Conservation (phyloP, 2,888 invertebrate species). For the Geophilus truncorum region DNA sequence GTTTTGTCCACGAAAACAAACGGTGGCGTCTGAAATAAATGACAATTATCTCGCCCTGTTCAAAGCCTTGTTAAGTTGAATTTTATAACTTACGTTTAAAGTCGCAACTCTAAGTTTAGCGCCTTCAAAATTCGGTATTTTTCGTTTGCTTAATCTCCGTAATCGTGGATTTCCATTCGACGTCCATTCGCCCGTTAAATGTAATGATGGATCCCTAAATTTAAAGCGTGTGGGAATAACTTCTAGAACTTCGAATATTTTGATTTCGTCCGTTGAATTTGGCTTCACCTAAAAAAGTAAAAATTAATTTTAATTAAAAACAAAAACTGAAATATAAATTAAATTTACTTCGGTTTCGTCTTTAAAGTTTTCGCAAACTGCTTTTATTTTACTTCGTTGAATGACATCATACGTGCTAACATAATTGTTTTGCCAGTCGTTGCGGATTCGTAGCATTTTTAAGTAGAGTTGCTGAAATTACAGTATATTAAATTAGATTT, state of each 20-base stretch:
- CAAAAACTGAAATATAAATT: background rate
- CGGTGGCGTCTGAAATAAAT: background rate
- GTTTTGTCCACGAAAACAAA: background rate
- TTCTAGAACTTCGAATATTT: background rate
- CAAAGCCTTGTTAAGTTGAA: no score
- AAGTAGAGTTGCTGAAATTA: background rate
- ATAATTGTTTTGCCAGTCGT: background rate
- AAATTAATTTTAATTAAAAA: background rate
- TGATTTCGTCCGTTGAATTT: background rate
- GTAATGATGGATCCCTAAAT: background rate
- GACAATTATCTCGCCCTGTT: no score
- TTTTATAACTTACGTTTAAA: background rate
- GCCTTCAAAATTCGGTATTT: background rate
- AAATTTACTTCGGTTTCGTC: background rate
- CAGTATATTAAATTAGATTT: background rate
- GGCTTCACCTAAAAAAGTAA: background rate
- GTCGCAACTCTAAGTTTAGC: background rate
- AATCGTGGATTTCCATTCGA: background rate
- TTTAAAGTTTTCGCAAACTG: background rate
- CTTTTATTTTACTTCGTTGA: background rate
- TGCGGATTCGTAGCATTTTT: background rate
- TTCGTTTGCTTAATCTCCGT: background rate
- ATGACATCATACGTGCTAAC: background rate
- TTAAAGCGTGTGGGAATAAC: background rate
- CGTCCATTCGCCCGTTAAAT: background rate